phyloP scores from a whole-genome alignment of 1,140 invertebrate genomes.

The Drosophila kepulauana region DNA sequence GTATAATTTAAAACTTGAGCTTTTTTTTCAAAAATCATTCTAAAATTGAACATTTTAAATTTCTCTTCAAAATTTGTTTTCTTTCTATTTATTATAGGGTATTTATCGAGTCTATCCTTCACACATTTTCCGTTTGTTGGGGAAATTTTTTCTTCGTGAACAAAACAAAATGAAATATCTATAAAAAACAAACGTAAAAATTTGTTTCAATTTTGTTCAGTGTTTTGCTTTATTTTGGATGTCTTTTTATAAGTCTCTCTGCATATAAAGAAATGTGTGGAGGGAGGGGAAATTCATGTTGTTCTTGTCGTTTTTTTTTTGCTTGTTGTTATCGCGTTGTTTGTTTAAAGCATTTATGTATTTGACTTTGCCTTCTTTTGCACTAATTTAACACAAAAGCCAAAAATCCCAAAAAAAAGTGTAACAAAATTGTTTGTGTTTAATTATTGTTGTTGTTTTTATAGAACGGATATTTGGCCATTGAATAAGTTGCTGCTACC shows the following conservation, averaged over 20 bases:
- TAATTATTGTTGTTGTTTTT: conserved; percentile 23
- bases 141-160: conserved; percentile 11
- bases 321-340: background rate
- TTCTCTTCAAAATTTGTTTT: too few relatives aligned
- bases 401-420: background rate
- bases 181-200: conserved; percentile 34
- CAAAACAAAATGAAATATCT: conserved; percentile 41
- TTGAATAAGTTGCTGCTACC: conserved; percentile 11
- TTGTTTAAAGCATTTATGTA: conserved; percentile 22
- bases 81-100: conserved; percentile 8
- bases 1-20: too few relatives aligned
- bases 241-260: background rate
- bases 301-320: background rate
- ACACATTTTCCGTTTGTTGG: conserved; percentile 5
- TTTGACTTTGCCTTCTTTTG: conserved; percentile 15
- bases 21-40: too few relatives aligned
- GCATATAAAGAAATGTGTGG: conserved; percentile 11
- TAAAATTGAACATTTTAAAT: too few relatives aligned
- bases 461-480: conserved; percentile 38
- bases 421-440: conserved; percentile 24
- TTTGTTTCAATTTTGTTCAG: conserved; percentile 19
- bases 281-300: conserved; percentile 9
- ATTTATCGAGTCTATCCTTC: background rate
- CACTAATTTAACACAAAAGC: conserved; percentile 26
- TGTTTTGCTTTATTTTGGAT: conserved; percentile 16